These are phyloP conservation scores for Sebastes iracundus DNA, from an alignment of 2,797 vertebrate species.

Conservation along the genomic window DNA sequence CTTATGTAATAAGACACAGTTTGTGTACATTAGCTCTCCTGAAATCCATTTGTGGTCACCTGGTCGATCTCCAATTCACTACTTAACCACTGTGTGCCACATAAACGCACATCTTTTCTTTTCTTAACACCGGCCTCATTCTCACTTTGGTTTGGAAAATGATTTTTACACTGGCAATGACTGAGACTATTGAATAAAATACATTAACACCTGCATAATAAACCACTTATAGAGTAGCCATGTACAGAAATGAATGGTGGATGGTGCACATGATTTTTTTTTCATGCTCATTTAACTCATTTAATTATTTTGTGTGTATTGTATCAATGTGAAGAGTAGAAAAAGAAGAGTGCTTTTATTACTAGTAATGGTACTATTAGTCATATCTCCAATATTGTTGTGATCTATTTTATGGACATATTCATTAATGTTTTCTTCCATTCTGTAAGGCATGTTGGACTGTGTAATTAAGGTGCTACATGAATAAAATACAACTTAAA, in stretches of 20 bases:
- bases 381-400: background rate
- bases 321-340: background rate
- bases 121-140: background rate
- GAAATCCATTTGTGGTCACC: constrained; percentile 56
- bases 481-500: background rate
- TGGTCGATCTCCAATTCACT: constrained; percentile 31
- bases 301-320: background rate
- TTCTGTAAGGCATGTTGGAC: background rate
- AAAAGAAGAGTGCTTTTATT: background rate
- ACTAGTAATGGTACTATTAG: background rate
- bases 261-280: background rate
- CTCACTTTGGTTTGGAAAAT: constrained; percentile 15
- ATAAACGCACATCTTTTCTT: constrained; percentile 21
- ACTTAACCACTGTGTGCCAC: constrained; percentile 26
- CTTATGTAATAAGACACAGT: constrained; percentile 41
- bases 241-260: background rate
- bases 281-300: background rate
- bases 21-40: constrained; percentile 48
- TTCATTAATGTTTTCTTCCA: background rate
- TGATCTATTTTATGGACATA: background rate
- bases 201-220: constrained; percentile 2
- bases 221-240: background rate
- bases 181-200: background rate
- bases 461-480: background rate
- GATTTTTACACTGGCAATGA: background rate